phyloP scores from a whole-genome alignment of 2,888 invertebrate genomes.

The Nebria brevicollis region DNA sequence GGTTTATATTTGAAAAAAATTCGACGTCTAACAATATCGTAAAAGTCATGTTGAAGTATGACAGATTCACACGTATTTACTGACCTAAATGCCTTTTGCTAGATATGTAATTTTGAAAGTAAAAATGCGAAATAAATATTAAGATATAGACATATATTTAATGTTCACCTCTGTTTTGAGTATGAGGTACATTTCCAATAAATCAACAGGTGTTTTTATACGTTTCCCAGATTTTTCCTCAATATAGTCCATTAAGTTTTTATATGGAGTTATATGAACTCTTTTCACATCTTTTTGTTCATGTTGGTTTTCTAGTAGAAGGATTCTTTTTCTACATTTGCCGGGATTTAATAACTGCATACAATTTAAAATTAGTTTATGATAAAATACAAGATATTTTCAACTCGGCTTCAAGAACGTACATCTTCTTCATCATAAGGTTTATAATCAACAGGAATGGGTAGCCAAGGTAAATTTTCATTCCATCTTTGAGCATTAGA shows the following conservation, averaged over 20 bases:
- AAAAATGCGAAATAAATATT: neutral
- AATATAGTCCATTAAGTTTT: slow-evolving; percentile 38
- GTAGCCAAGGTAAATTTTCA: slow-evolving; percentile 73
- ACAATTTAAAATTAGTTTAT: neutral
- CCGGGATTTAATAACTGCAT: slow-evolving; percentile 39
- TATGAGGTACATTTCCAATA: slow-evolving; percentile 40
- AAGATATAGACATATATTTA: neutral
- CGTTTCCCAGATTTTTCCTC: slow-evolving; percentile 38
- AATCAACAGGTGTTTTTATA: slow-evolving; percentile 31
- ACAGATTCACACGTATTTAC: no score
- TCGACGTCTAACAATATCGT: no score
- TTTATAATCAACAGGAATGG: slow-evolving; percentile 55
- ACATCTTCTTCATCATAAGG: slow-evolving; percentile 42
- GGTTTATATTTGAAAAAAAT: no score
- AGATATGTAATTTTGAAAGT: neutral
- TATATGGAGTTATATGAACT: slow-evolving; percentile 30
- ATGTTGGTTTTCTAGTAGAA: slow-evolving; percentile 25
- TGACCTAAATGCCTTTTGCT: no score
- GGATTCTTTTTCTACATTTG: slow-evolving; percentile 28
- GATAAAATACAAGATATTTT: neutral
- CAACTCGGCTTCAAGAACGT: neutral
- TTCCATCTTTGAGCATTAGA: slow-evolving; percentile 67
- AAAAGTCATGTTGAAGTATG: no score
- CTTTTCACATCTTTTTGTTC: slow-evolving; percentile 30
- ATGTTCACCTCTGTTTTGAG: slow-evolving; percentile 36